phyloP scores from a whole-genome alignment of 2,113 vertebrate genomes.

The Lepus europaeus region DNA sequence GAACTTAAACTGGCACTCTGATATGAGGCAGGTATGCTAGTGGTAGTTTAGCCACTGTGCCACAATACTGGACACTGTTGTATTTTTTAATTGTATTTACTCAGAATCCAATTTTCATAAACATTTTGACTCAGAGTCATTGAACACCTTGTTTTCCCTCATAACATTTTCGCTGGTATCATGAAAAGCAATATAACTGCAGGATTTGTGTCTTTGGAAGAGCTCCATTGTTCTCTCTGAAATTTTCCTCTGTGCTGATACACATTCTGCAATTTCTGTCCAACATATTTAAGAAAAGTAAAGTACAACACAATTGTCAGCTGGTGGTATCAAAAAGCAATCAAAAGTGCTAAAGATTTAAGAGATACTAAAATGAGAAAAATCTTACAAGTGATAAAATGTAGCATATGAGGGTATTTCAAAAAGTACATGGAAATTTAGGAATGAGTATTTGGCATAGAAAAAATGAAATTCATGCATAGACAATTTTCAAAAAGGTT shows the following conservation, averaged over 20 bases:
- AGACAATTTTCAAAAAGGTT: too few relatives aligned
- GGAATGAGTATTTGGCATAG: too few relatives aligned
- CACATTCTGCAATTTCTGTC: not conserved
- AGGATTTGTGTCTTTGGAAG: not conserved
- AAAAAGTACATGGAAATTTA: too few relatives aligned
- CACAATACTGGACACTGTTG: not conserved
- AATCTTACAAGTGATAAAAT: constrained; percentile 3
- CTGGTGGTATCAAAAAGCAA: not conserved
- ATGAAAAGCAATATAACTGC: not conserved
- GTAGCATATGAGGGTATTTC: not conserved
- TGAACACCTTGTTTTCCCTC: not conserved
- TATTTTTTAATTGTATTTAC: constrained; percentile 24
- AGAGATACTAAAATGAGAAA: constrained; percentile 44
- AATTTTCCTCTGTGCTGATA: not conserved
- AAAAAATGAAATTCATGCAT: too few relatives aligned
- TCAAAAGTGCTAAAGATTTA: constrained; percentile 6
- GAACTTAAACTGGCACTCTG: too few relatives aligned
- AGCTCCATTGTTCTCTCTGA: not conserved
- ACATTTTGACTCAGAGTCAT: not conserved
- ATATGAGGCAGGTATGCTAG: too few relatives aligned
- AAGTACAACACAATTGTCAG: not conserved
- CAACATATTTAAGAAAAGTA: not conserved
- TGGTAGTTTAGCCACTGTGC: too few relatives aligned
- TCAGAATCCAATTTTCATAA: constrained; percentile 42
- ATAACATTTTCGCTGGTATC: not conserved